phyloP scores from a whole-genome alignment of 1,140 invertebrate species.

The Drosophila obscura region DNA sequence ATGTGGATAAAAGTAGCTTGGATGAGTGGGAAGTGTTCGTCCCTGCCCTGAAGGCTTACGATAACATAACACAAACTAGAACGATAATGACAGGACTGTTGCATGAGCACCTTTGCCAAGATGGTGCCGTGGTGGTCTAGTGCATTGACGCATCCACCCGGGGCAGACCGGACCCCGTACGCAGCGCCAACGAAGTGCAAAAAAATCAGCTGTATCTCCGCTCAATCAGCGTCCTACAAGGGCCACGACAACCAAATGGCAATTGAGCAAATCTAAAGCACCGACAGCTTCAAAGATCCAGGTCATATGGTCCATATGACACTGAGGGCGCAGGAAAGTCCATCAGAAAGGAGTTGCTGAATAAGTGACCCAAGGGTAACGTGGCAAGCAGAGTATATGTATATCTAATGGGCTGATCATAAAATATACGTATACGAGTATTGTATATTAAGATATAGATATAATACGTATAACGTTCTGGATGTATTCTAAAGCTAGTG shows the following conservation, averaged over 20 bases:
- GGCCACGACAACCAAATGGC: background rate
- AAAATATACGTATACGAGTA: slow-evolving; percentile 1
- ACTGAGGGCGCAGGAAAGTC: too few species aligned
- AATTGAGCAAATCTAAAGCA: background rate
- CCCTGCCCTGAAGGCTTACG: too few species aligned
- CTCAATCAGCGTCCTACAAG: background rate
- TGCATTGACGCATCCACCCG: background rate
- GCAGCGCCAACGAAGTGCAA: slow-evolving; percentile 5
- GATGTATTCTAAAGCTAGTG: slow-evolving; percentile 12
- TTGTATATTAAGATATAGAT: slow-evolving; percentile 21
- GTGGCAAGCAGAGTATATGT: background rate
- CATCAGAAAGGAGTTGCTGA: background rate
- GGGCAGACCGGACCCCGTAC: slow-evolving; percentile 7
- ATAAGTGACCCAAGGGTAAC: slow-evolving; percentile 6
- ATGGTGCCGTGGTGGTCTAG: background rate
- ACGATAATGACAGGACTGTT: background rate
- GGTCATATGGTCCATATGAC: too few species aligned
- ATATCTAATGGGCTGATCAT: background rate
- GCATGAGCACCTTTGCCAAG: background rate
- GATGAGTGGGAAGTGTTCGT: too few species aligned
- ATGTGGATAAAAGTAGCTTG: too few species aligned
- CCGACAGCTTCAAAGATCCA: background rate
- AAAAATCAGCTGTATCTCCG: background rate
- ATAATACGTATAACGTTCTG: slow-evolving; percentile 17
- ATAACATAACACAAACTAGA: background rate